These are phyloP conservation scores for Nomada ruficornis DNA, from an alignment of 2,888 invertebrate genomes.

Conservation along the genomic window DNA sequence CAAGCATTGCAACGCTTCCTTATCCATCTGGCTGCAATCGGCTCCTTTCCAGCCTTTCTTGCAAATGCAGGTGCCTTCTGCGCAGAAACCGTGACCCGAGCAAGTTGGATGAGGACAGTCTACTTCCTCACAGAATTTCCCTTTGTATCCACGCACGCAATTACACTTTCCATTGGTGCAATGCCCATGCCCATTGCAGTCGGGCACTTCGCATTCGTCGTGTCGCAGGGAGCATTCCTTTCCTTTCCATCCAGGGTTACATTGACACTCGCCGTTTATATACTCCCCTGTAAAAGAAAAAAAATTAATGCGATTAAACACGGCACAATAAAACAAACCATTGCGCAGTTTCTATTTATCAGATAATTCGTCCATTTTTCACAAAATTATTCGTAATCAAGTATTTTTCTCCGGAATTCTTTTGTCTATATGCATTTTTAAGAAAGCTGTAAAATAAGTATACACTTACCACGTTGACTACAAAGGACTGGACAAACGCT, in stretches of 20 bases:
- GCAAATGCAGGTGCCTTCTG: constrained; percentile 97
- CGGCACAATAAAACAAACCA: background rate
- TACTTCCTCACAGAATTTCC: constrained; percentile 96
- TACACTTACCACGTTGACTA: constrained; percentile 90
- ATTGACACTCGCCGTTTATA: constrained; percentile 97
- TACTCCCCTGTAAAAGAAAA: constrained; percentile 89
- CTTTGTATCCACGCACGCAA: constrained; percentile 97
- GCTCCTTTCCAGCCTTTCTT: constrained; percentile 98
- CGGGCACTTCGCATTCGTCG: constrained; percentile 98
- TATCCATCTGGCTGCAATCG: constrained; percentile 96
- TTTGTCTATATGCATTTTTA: too few relatives aligned
- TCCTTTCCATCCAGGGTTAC: constrained; percentile 99
- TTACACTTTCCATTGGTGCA: constrained; percentile 98
- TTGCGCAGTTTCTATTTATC: background rate
- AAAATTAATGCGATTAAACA: background rate
- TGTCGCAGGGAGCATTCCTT: constrained; percentile 97
- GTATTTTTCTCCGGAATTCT: too few relatives aligned
- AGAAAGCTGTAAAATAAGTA: too few relatives aligned
- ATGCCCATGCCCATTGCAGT: constrained; percentile 98
- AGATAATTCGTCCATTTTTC: too few relatives aligned
- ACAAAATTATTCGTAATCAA: too few relatives aligned
- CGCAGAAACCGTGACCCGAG: constrained; percentile 97
- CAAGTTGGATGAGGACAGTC: constrained; percentile 98
- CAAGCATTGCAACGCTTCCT: constrained; percentile 95
- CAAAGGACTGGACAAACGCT: constrained; percentile 99